phyloP scores from a whole-genome alignment of 2,888 invertebrate species.

The Lasioglossum oenotherae region DNA sequence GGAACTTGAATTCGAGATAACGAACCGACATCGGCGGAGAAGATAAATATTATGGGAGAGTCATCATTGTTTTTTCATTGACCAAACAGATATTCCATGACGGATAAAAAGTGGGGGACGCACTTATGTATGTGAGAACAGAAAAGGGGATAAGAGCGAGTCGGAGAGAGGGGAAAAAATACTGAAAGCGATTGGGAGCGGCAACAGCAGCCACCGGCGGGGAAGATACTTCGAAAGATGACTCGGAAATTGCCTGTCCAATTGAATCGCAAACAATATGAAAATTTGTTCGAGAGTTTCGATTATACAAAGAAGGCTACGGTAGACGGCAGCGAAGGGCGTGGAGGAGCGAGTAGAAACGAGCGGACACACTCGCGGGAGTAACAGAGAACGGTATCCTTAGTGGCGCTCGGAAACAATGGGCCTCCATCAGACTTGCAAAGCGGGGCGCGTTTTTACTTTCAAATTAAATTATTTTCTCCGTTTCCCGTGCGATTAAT shows the following conservation, averaged over 20 bases:
- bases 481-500: constrained; percentile 81
- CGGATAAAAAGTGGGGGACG: background rate
- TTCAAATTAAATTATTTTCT: constrained; percentile 83
- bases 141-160: constrained; percentile 51
- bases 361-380: constrained; percentile 53
- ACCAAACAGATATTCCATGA: constrained; percentile 51
- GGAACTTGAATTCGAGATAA: constrained; percentile 61
- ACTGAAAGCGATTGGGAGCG: constrained; percentile 34
- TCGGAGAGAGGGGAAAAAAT: constrained; percentile 27
- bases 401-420: constrained; percentile 80
- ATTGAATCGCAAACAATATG: constrained; percentile 84
- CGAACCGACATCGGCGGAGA: constrained; percentile 64
- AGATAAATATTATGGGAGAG: constrained; percentile 65
- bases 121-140: constrained; percentile 57
- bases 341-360: constrained; percentile 48
- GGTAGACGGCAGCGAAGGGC: constrained; percentile 66
- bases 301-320: constrained; percentile 82
- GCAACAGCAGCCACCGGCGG: constrained; percentile 21
- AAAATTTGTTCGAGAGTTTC: constrained; percentile 84
- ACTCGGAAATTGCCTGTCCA: constrained; percentile 83
- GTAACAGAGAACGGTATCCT: constrained; percentile 75
- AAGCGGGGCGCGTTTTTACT: constrained; percentile 82
- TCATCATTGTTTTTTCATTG: constrained; percentile 63
- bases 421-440: constrained; percentile 82
- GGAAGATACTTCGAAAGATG: constrained; percentile 81